phyloP scores from a whole-genome alignment of 2,888 invertebrate genomes.

The Dasypolia templi region DNA sequence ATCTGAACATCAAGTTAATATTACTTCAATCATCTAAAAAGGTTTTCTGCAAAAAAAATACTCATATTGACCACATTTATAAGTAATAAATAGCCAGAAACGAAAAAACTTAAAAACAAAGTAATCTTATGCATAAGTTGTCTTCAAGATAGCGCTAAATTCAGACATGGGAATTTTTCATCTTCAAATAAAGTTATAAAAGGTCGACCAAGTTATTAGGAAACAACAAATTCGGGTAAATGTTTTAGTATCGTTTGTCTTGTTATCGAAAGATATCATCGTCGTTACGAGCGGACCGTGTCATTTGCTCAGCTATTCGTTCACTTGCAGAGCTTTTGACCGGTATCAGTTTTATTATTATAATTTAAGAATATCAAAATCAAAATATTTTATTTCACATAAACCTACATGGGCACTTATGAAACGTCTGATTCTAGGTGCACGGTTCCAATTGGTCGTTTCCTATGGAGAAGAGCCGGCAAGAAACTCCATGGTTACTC shows the following conservation, averaged over 20 bases:
- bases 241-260: slow-evolving; percentile 54
- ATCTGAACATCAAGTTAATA: not conserved
- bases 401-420: too few species aligned
- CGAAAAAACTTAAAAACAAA: not conserved
- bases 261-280: slow-evolving; percentile 53
- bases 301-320: slow-evolving; percentile 20
- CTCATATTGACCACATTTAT: not conserved
- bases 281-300: slow-evolving; percentile 60
- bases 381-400: too few species aligned
- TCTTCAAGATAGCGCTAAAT: not conserved
- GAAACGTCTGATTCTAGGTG: too few species aligned
- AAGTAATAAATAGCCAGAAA: not conserved
- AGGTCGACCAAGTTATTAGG: slow-evolving; percentile 37
- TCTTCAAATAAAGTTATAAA: slow-evolving; percentile 25
- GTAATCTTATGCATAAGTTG: not conserved
- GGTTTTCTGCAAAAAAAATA: not conserved
- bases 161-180: not conserved
- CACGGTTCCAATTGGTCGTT: too few species aligned
- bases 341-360: slow-evolving; percentile 28
- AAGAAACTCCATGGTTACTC: too few species aligned
- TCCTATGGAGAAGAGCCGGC: too few species aligned
- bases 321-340: slow-evolving; percentile 30
- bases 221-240: slow-evolving; percentile 49
- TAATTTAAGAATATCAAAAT: too few species aligned
- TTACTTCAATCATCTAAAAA: not conserved